A percentile compares a stretch with the other conserved stretches of the same genome.
phyloP scores from a whole-genome alignment of 2,113 vertebrate genomes.

The Pan troglodytes region NHGRI_mPanTro3-v2.1_pri NC_072415.2:52571501-52572000 shows the following conservation, averaged over 20 bases:
- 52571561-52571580: not conserved
- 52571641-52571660: not conserved
- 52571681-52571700: not conserved
- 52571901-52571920: not conserved
- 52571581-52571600: accelerated
- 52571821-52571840: not conserved
- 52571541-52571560: not conserved
- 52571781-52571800: not conserved
- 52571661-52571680: not conserved
- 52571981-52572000: not conserved
- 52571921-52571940: not conserved
- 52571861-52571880: not conserved
- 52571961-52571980: not conserved
- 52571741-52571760: not conserved
- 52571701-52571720: not conserved
- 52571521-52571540: not conserved
- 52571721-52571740: not conserved
- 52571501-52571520: not conserved
- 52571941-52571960: not conserved
- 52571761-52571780: not conserved
- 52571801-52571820: not conserved
- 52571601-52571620: not conserved
- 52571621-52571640: not conserved
- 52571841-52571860: not conserved
- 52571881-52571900: not conserved